A percentile compares a stretch with the other conserved stretches of the same genome.
Evolutionary conservation across 2,888 invertebrate species (phyloP).

Genomic region (Synanthedon myopaeformis): DNA sequence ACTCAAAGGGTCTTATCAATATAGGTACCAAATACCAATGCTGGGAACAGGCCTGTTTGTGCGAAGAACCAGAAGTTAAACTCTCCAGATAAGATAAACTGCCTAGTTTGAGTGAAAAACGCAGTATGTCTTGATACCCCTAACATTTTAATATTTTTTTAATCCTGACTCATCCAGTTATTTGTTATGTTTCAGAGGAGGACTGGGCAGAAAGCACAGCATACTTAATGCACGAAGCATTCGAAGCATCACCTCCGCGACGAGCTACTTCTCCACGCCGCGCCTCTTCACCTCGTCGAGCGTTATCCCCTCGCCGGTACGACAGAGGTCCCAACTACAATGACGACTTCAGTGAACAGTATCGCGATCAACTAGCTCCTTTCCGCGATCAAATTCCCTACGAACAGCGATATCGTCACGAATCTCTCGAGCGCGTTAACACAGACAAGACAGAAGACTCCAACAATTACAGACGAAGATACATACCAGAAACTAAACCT

Average conservation of each 20-base stretch:
- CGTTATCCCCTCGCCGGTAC: slow-evolving; percentile 32
- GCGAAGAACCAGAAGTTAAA: too few relatives aligned
- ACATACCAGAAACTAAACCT: slow-evolving; percentile 60
- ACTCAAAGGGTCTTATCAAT: too few relatives aligned
- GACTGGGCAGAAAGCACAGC: slow-evolving; percentile 79
- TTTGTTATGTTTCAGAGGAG: slow-evolving; percentile 73
- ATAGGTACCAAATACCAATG: too few relatives aligned
- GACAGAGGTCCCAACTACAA: slow-evolving; percentile 20
- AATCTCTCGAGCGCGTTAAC: slow-evolving; percentile 44
- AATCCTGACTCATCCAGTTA: too few relatives aligned
- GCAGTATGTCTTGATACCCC: too few relatives aligned
- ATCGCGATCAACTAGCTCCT: slow-evolving; percentile 49
- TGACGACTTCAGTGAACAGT: slow-evolving; percentile 28
- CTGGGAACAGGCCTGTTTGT: too few relatives aligned
- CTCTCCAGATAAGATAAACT: not conserved
- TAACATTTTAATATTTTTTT: too few relatives aligned
- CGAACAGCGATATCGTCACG: slow-evolving; percentile 56
- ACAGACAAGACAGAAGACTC: slow-evolving; percentile 51
- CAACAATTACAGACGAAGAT: slow-evolving; percentile 56
- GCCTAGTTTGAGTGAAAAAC: too few relatives aligned
- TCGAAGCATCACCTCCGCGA: slow-evolving; percentile 42
- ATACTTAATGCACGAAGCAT: slow-evolving; percentile 73
- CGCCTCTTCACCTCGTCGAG: slow-evolving; percentile 25
- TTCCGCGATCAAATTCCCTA: slow-evolving; percentile 47
- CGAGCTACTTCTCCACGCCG: slow-evolving; percentile 27